Evolutionary conservation across 2,113 vertebrate genomes (phyloP).

Genomic region (Anolis sagrei): DNA sequence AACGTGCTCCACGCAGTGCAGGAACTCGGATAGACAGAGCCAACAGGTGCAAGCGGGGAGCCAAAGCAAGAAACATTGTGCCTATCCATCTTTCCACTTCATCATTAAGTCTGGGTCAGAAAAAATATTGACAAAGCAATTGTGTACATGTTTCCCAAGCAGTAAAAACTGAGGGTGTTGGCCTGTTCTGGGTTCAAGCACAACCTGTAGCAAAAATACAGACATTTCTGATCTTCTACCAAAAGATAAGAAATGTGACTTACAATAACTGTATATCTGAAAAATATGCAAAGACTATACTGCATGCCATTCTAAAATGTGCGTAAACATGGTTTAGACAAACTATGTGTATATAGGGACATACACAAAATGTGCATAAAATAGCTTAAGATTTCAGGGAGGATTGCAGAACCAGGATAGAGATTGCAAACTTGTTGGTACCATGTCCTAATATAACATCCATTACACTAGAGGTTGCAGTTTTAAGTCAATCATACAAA

Average conservation of each 20-base stretch:
- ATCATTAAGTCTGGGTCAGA: background rate
- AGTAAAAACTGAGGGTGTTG: background rate
- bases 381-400: too few relatives aligned
- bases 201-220: background rate
- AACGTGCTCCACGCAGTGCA: background rate
- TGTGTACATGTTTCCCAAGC: background rate
- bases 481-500: too few relatives aligned
- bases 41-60: constrained; percentile 2
- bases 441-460: too few relatives aligned
- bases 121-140: background rate
- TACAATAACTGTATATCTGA: background rate
- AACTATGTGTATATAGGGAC: too few relatives aligned
- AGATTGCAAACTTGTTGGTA: too few relatives aligned
- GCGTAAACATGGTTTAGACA: too few relatives aligned
- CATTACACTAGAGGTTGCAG: too few relatives aligned
- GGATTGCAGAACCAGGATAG: too few relatives aligned
- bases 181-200: too few relatives aligned
- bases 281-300: too few relatives aligned
- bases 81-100: background rate
- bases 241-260: background rate
- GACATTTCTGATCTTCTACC: background rate
- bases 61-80: background rate
- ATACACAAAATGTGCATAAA: too few relatives aligned
- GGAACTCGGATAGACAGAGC: background rate
- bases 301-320: too few relatives aligned